Conservation (phyloP, 2,888 invertebrate species). For the Ornithoptera alexandrae region DNA sequence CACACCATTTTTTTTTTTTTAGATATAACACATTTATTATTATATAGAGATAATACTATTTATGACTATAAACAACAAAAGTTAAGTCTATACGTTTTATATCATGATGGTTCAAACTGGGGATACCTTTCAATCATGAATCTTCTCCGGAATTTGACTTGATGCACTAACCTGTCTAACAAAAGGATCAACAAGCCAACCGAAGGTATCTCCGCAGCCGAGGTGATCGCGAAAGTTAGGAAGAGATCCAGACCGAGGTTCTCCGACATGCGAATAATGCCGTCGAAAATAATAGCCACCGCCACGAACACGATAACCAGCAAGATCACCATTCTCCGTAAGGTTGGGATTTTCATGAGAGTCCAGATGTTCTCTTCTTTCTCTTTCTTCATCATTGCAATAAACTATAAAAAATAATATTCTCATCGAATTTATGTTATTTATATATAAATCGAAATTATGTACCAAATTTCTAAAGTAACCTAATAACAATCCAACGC, state of each 20-base stretch:
- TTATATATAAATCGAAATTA: no score
- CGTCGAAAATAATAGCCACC: constrained; percentile 51
- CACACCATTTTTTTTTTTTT: background rate
- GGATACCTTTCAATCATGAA: no score
- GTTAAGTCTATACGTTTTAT: no score
- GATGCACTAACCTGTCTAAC: constrained; percentile 42
- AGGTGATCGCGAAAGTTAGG: constrained; percentile 54
- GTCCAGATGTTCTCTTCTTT: constrained; percentile 43
- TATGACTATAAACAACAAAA: no score
- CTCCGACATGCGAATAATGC: constrained; percentile 57
- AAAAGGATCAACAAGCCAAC: constrained; percentile 40
- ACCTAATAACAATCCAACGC: no score
- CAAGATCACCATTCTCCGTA: constrained; percentile 44
- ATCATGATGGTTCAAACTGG: no score
- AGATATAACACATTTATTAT: background rate
- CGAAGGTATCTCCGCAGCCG: constrained; percentile 54
- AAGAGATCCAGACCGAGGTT: constrained; percentile 58
- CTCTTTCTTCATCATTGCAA: constrained; percentile 23
- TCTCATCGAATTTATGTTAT: background rate
- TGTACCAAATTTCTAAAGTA: no score
- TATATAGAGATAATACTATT: no score
- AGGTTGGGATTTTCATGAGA: constrained; percentile 41
- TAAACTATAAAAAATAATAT: constrained; percentile 14
- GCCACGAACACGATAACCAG: constrained; percentile 48
- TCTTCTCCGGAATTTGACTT: background rate